phyloP scores from a whole-genome alignment of 2,113 vertebrate genomes.

The Scomber scombrus region DNA sequence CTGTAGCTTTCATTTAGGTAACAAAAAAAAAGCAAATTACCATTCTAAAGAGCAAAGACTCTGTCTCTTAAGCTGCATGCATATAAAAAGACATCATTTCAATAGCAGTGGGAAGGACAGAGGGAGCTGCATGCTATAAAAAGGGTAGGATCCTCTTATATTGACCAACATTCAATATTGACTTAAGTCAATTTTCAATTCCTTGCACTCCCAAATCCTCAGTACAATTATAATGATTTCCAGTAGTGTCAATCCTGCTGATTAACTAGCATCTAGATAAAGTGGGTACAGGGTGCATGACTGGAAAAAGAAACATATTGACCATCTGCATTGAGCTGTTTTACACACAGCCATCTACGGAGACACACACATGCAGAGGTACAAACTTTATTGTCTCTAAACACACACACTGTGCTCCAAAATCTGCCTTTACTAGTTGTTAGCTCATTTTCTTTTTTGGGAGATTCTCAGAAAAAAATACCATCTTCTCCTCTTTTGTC shows the following conservation, averaged over 20 bases:
- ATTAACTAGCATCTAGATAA: slow-evolving; percentile 75
- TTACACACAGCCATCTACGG: slow-evolving; percentile 10
- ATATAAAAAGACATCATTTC: slow-evolving; percentile 67
- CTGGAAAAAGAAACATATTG: slow-evolving; percentile 63
- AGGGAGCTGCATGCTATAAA: slow-evolving; percentile 31
- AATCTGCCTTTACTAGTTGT: background rate
- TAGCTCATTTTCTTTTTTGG: background rate
- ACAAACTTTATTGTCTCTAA: slow-evolving; percentile 3
- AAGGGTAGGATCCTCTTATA: slow-evolving; percentile 51
- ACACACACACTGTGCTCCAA: background rate
- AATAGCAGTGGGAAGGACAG: slow-evolving; percentile 32
- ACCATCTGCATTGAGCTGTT: slow-evolving; percentile 56
- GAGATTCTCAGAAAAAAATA: background rate
- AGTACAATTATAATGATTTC: slow-evolving; percentile 80
- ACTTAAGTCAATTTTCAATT: slow-evolving; percentile 72
- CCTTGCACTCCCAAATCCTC: slow-evolving; percentile 66
- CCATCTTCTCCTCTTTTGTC: background rate
- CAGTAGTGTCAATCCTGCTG: slow-evolving; percentile 64
- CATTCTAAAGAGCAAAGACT: slow-evolving; percentile 69
- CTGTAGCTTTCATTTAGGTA: slow-evolving; percentile 73
- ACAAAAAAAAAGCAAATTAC: slow-evolving; percentile 68
- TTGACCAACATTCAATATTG: slow-evolving; percentile 65
- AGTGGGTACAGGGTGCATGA: slow-evolving; percentile 41
- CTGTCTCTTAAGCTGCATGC: slow-evolving; percentile 43
- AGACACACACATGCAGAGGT: background rate